Base-by-base conservation (phyloP, 2,888 invertebrate genomes). In the Chrysolina oricalcia region DNA sequence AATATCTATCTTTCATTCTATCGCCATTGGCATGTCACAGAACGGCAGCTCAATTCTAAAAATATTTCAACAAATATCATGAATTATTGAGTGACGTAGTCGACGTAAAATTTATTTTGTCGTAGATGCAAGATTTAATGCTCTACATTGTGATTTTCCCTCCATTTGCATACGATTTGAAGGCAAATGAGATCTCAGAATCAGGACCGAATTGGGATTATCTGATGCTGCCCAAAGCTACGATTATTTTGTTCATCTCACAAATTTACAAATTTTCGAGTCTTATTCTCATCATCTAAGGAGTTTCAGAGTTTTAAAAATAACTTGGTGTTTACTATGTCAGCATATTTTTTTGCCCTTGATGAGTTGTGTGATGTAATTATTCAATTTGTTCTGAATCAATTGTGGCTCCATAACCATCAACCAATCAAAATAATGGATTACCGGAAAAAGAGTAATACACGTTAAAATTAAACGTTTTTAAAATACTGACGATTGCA, bases 141-240 rank as follows among this genome's bases (percentile, higher is more conserved):
- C 53, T 13, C 53, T 3, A 21, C 9, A 21, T 11, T 53, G 13
- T 53, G 21, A 53, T 53, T 53, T 48, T 53, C 13, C 1, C 10
- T 53, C 53, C 53, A 23, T 53, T 53, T 23, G 15, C 53, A 53
- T 53, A 53, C 21, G 53, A 53, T 21, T 53, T 21, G 13, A 10
- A 23, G 53, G 19, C 11, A 13, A 21, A 2, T 11, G 19, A 53
- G 9, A 19, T 19, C 19, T 11, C 19, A 53, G 9, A 19, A 21
- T 13, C 13, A 53, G 53, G 19, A 21, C 21, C 53, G 23, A 13
- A 53, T 53, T 19, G 53, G 5, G 21, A 53, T 13, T 21, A 10
- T 53, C 19, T 53, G n/a, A n/a, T n/a, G 17, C 17, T 50, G 17
- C 2, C 15, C n/a, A 4, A n/a, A n/a, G 1, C 15, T 15, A n/a